These are phyloP conservation scores for Dendronephthya gigantea DNA, from an alignment of 64 coral and sea anemone species.

Conservation along the genomic window DNA sequence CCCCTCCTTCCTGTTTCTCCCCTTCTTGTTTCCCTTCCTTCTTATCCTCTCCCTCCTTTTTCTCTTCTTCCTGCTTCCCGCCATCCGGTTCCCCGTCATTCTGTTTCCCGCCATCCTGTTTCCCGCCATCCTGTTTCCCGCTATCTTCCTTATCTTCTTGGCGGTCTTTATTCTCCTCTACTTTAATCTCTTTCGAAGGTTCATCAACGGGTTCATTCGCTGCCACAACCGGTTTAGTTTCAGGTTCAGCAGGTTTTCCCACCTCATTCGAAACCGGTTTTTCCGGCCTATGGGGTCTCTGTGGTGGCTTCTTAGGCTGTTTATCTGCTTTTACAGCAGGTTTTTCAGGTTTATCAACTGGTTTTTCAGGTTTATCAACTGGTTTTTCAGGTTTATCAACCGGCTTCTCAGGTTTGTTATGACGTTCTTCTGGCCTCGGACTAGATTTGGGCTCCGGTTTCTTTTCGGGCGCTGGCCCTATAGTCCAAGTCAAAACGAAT, in stretches of 20 bases:
- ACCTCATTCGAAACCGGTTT: neutral
- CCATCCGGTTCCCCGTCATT: too few relatives aligned
- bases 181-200: neutral
- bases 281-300: neutral
- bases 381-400: conserved; percentile 21
- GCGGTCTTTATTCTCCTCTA: neutral
- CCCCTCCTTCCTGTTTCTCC: neutral
- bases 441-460: neutral
- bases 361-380: conserved; percentile 4
- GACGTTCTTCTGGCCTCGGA: neutral
- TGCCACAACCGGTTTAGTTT: neutral
- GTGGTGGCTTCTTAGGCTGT: neutral
- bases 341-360: too few relatives aligned
- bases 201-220: neutral
- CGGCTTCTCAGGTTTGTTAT: neutral
- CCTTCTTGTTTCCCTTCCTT: neutral
- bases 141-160: neutral
- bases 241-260: neutral
- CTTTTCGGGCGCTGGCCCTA: conserved; percentile 17
- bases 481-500: neutral
- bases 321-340: neutral
- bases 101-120: neutral
- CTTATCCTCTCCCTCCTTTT: neutral
- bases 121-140: neutral
- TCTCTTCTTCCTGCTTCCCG: neutral